Evolutionary conservation across 2,797 vertebrate species (phyloP), one percentile per base, ranked within the genome.

Genomic region (Aselliscus stoliczkanus): DNA sequence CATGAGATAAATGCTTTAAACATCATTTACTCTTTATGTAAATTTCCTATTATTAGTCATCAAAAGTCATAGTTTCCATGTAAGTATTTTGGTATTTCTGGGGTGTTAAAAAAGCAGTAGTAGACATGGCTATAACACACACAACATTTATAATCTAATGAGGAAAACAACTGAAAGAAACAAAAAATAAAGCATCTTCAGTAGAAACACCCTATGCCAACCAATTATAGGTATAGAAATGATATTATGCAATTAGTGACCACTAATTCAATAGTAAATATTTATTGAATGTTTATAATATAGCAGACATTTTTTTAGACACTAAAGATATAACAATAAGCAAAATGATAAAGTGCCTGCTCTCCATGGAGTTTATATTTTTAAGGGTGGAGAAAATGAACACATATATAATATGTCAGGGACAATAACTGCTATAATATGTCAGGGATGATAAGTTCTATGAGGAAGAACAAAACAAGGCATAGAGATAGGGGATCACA

Each of bases 1-100:
- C 7, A 34, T 37, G 67, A 93, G 54, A 86, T 75, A 80, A 73
- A 67, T 64, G 39, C 56, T 96, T 96, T 84, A 54, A 93, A 44
- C 21, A 76, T 72, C 42, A 64, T 52, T 86, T 70, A 29, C 69
- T 95, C 8, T 88, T 88, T 34, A 58, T 54, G 23, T 62, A 75
- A 95, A 82, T 84, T 72, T 65, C 18, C 54, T 75, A 77, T 25
- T 70, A 69, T 88, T 82, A 69, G 8, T 90, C 44, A 69, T 70
- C 60, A 81, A 81, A 80, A 93, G 64, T 80, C 81, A 89, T n/a
- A 60, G 54, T 64, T 83, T 85, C 39, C 9, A 14, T 50, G 39
- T 21, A 69, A 73, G 23, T 86, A 80, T 76, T 95, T 94, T 21
- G 87, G 70, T 67, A 44, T 54, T 95, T 34, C 44, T 60, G n/a